phyloP scores from a whole-genome alignment of 1,140 invertebrate species.

The Psilanteris sp. region DNA sequence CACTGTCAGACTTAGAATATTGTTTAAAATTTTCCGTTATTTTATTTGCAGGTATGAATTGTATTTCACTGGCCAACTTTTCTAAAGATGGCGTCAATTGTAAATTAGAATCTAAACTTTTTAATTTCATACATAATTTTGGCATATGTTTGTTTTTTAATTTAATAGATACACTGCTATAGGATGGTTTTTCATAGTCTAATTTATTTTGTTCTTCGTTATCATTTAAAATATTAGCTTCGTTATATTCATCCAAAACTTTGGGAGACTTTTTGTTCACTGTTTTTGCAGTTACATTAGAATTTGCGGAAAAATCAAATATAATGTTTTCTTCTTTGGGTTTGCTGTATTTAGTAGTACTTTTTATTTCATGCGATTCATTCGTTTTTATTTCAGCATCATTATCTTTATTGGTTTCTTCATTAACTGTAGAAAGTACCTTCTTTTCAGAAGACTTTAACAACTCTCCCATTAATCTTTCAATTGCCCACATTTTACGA shows the following conservation, averaged over 20 bases:
- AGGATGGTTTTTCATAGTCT: conserved; percentile 59
- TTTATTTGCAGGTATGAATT: conserved; percentile 67
- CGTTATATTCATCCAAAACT: conserved; percentile 71
- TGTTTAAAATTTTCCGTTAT: conserved; percentile 28
- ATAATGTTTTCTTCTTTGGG: conserved; percentile 31
- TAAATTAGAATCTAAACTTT: conserved; percentile 54
- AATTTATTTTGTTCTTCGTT: conserved; percentile 6
- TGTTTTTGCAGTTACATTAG: conserved; percentile 41
- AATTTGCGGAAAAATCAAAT: conserved; percentile 54
- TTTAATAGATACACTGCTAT: conserved; percentile 62
- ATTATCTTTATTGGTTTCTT: conserved; percentile 1
- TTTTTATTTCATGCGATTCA: conserved; percentile 54
- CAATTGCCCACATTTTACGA: conserved; percentile 76
- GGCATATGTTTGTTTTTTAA: conserved; percentile 28
- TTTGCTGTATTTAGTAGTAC: neutral
- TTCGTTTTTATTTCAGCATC: conserved; percentile 58
- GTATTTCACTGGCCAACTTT: conserved; percentile 70
- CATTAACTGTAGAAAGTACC: neutral
- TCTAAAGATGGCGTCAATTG: conserved; percentile 70
- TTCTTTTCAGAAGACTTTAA: conserved; percentile 64
- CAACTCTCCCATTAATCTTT: conserved; percentile 72
- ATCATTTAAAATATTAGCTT: conserved; percentile 71
- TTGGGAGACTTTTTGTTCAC: conserved; percentile 67
- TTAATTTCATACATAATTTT: conserved; percentile 42
- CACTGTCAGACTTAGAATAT: conserved; percentile 66